Conservation (phyloP, 1,140 invertebrate species). For the Drosophila seguyi region DNA sequence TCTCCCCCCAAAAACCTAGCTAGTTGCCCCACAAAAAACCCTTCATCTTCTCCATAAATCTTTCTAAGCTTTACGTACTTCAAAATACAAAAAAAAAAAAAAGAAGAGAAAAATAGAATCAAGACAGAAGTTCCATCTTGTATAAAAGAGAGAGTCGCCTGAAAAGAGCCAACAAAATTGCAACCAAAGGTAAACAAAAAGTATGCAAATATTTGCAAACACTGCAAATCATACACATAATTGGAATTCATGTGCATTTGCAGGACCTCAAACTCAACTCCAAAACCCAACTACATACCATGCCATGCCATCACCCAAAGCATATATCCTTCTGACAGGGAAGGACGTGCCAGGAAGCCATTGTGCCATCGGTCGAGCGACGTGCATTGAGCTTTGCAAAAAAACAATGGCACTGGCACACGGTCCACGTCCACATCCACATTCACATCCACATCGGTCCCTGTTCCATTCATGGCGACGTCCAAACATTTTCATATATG, state of each 20-base stretch:
- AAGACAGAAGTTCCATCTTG: not conserved
- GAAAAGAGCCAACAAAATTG: constrained; percentile 73
- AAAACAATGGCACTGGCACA: constrained; percentile 75
- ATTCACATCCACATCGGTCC: constrained; percentile 2
- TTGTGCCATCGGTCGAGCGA: constrained; percentile 41
- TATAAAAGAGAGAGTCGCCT: constrained; percentile 1
- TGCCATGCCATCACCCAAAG: not conserved
- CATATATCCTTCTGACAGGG: constrained; percentile 4
- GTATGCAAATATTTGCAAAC: constrained; percentile 75
- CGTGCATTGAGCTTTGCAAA: constrained; percentile 66
- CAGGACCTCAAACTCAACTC: constrained; percentile 1
- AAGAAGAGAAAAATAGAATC: too few species aligned
- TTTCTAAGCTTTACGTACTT: not conserved
- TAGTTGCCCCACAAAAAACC: not conserved
- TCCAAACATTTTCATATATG: constrained; percentile 76
- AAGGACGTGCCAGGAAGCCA: constrained; percentile 32
- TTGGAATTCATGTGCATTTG: constrained; percentile 68
- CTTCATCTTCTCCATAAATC: not conserved
- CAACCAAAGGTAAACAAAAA: constrained; percentile 70
- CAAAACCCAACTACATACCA: not conserved
- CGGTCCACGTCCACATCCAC: not conserved
- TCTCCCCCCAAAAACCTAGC: too few species aligned
- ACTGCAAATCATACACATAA: constrained; percentile 79
- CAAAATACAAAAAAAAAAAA: not conserved
- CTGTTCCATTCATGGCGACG: constrained; percentile 43